phyloP scores from a whole-genome alignment of 92 coral and sea anemone species.

The Palythoa grandiflora region DNA sequence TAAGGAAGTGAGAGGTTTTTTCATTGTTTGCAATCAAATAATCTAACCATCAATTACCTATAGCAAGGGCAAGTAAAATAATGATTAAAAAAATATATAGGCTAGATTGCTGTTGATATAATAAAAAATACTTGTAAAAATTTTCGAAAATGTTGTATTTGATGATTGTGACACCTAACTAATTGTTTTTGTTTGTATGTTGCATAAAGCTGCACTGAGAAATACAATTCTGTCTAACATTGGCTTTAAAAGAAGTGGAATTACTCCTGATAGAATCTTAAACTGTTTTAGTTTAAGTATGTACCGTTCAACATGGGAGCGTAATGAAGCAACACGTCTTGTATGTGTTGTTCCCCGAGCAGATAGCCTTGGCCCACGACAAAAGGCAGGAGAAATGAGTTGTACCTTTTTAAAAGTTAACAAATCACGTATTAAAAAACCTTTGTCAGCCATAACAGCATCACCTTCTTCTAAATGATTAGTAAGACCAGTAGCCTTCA shows the following conservation, averaged over 20 bases:
- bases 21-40: not conserved
- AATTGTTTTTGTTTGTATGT: conserved; percentile 53
- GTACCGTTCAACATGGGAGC: conserved; percentile 70
- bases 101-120: not conserved
- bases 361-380: conserved; percentile 66
- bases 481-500: conserved; percentile 64
- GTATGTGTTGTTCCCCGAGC: conserved; percentile 65
- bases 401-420: conserved; percentile 69
- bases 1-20: not conserved
- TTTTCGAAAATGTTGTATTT: not conserved
- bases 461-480: conserved; percentile 69
- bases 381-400: conserved; percentile 76
- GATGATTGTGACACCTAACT: not conserved
- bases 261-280: conserved; percentile 49
- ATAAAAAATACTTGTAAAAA: not conserved
- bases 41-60: not conserved
- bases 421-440: conserved; percentile 62
- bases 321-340: conserved; percentile 68
- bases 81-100: not conserved
- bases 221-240: conserved; percentile 71
- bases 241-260: conserved; percentile 50
- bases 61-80: not conserved
- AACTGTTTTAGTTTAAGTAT: conserved; percentile 71
- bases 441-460: conserved; percentile 75
- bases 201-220: conserved; percentile 69